Conservation (phyloP, 2,888 invertebrate species). For the Platycnemis pennipes region DNA sequence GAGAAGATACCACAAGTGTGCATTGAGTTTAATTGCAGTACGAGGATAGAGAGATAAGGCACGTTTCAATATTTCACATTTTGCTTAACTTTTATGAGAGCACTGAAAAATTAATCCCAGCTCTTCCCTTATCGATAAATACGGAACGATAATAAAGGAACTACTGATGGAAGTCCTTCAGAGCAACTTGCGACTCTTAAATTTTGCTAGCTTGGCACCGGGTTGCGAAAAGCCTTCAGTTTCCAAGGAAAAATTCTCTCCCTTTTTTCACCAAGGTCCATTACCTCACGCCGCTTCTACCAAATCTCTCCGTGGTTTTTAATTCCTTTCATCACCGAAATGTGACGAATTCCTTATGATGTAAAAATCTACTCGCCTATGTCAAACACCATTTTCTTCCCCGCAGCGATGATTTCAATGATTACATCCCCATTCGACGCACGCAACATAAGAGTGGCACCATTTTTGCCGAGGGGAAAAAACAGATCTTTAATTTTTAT, state of each 20-base stretch:
- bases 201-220: neutral
- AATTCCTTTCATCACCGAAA: neutral
- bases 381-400: neutral
- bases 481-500: conserved; percentile 25
- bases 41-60: neutral
- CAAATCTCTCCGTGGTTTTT: neutral
- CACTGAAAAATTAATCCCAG: neutral
- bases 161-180: neutral
- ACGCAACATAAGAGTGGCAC: neutral
- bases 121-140: conserved; percentile 6
- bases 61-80: neutral
- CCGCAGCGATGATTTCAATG: neutral
- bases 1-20: neutral
- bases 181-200: neutral
- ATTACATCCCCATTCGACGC: neutral
- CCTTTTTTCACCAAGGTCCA: neutral
- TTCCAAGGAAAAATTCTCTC: neutral
- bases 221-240: neutral
- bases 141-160: neutral
- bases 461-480: neutral
- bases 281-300: neutral
- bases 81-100: neutral
- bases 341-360: neutral
- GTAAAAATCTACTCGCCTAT: neutral
- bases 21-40: neutral